Conservation (phyloP, 2,888 invertebrate species). For the Ganaspis brasiliensis region DNA sequence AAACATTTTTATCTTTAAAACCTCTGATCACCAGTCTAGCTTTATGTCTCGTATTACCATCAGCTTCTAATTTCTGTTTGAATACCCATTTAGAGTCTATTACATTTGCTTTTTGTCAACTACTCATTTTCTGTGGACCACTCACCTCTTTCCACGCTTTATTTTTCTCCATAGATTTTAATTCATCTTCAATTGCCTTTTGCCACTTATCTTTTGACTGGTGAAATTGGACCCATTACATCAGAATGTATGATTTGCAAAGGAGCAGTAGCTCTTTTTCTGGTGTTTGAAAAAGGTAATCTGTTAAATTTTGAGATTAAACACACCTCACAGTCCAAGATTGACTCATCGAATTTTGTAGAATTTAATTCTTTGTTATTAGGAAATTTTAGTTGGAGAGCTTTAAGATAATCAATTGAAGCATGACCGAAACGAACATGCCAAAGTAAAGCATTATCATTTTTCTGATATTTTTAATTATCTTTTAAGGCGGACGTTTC, state of each 20-base stretch:
- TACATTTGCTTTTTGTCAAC: constrained; percentile 50
- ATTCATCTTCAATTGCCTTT: constrained; percentile 52
- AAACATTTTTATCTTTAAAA: constrained; percentile 54
- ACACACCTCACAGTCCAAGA: constrained; percentile 60
- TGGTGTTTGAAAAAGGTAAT: constrained; percentile 52
- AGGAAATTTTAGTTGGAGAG: constrained; percentile 17
- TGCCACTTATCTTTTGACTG: constrained; percentile 47
- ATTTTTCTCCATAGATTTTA: constrained; percentile 54
- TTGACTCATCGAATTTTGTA: constrained; percentile 57
- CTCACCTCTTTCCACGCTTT: constrained; percentile 49
- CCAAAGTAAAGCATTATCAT: background rate
- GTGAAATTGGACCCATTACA: constrained; percentile 55
- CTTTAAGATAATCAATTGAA: constrained; percentile 13
- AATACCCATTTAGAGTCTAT: constrained; percentile 61
- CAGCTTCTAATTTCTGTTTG: constrained; percentile 53
- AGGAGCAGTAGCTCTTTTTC: constrained; percentile 51
- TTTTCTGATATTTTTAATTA: background rate
- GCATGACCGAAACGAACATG: constrained; percentile 24
- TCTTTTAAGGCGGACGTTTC: background rate
- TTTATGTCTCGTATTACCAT: constrained; percentile 47
- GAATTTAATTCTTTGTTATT: constrained; percentile 45
- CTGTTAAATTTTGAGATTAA: constrained; percentile 59
- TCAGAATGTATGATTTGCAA: constrained; percentile 59
- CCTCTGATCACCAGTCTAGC: constrained; percentile 57
- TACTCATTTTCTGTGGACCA: constrained; percentile 35